Base-by-base conservation (phyloP, 1,140 invertebrate species). In the Bactericera cockerelli region DNA sequence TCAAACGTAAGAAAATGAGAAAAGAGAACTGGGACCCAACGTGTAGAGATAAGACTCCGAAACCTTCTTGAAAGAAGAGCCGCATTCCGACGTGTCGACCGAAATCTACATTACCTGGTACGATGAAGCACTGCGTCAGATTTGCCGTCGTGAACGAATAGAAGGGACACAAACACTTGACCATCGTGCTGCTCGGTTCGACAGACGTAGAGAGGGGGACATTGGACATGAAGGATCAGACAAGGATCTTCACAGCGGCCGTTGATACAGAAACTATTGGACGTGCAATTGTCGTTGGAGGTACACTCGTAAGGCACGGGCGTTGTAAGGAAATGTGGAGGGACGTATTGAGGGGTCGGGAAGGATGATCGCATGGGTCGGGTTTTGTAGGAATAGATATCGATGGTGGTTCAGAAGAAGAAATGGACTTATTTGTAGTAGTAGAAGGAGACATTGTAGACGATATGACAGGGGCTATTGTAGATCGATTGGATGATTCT, bases 211-310 rank as follows among this genome's bases (percentile, higher is more conserved):
- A 49, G 22, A 8, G 42, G 42, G 3, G 42, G 42, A 49, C 42
- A 49, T 10, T 6, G 22, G n/a, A 49, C 42, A n/a, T 49, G 4
- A 16, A 49, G 19, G 8, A 49, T 75, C 2, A 72, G 71, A 62
- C 77, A 79, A 38, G 76, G 77, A 59, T 78, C 72, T 57, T 63
- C 63, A 62, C 77, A 79, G 57, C 70, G 72, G 55, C 73, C 71
- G 59, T 70, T 69, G 14, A 75, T 71, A 58, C 77, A 79, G 31
- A 75, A 73, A 63, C 67, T 66, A 49, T 74, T 72, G 6, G 70
- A 67, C 8, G 71, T 64, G 65, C 77, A 79, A 57, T 78, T 76
- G 0, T 74, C 70, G 62, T 75, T 70, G 57, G 75, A 68, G 2
- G 68, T 57, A 57, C 76, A 77, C 57, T 75, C 73, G 22, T 49